Evolutionary conservation across 1,140 invertebrate genomes (phyloP).

Genomic region (Caligus rogercresseyi): DNA sequence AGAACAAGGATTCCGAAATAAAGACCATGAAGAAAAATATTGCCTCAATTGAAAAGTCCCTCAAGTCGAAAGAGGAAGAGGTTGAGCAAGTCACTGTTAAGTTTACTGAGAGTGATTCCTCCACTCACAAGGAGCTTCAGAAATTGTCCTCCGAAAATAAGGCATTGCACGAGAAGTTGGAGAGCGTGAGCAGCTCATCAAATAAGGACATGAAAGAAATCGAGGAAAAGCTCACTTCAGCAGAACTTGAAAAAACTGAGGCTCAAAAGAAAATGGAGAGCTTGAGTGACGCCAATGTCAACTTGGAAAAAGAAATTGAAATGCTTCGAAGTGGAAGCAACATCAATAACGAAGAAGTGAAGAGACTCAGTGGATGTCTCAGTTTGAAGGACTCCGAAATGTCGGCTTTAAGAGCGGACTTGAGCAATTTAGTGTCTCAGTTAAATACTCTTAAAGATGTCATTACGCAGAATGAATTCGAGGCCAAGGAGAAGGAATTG

Average conservation of each 20-base stretch:
- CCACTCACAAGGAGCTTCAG: not conserved
- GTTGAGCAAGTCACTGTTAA: not conserved
- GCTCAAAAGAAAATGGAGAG: not conserved
- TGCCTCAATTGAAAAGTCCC: not conserved
- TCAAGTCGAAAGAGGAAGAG: not conserved
- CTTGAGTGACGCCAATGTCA: not conserved
- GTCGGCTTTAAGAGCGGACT: not conserved
- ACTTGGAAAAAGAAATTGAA: slow-evolving; percentile 13
- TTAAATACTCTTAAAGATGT: slow-evolving; percentile 9
- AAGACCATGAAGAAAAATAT: not conserved
- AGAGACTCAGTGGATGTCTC: slow-evolving; percentile 5
- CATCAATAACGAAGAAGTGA: slow-evolving; percentile 12
- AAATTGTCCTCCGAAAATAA: not conserved
- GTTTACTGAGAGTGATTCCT: not conserved
- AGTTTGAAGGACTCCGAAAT: slow-evolving; percentile 13
- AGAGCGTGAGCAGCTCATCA: not conserved
- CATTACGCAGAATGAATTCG: slow-evolving; percentile 1
- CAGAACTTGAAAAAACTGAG: not conserved
- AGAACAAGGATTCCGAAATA: not conserved
- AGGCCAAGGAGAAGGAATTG: not conserved
- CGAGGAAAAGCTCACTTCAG: not conserved
- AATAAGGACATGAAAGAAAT: not conserved
- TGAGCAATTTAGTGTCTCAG: not conserved
- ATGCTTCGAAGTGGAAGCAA: not conserved
- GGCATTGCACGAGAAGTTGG: not conserved